Conservation (phyloP, 2,113 vertebrate genomes). For the Pygathrix nemaeus region DNA sequence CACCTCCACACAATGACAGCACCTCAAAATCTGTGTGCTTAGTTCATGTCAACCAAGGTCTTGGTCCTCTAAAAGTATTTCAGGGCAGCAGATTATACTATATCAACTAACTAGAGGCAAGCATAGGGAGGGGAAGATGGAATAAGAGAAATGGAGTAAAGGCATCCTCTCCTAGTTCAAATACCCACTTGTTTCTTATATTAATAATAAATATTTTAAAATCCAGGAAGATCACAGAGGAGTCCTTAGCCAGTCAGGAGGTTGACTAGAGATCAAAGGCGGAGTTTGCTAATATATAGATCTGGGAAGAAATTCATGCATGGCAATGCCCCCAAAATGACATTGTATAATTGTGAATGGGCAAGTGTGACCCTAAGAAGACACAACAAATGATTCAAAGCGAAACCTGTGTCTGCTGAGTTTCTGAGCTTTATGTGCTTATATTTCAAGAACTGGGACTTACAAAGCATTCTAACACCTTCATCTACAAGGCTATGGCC, state of each 20-base stretch:
- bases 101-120: constrained; percentile 6
- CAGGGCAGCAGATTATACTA: background rate
- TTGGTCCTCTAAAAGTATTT: background rate
- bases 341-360: constrained; percentile 47
- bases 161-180: background rate
- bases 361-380: constrained; percentile 72
- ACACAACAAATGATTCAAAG: constrained; percentile 73
- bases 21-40: background rate
- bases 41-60: background rate
- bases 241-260: constrained; percentile 61
- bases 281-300: constrained; percentile 79
- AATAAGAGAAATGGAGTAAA: background rate
- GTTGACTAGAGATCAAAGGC: constrained; percentile 81
- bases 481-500: constrained; percentile 79
- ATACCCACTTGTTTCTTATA: constrained; percentile 45
- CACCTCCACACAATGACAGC: background rate
- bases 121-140: background rate
- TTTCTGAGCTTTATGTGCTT: constrained; percentile 71
- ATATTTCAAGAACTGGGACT: constrained; percentile 60
- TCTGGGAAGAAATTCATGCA: constrained; percentile 62
- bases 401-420: background rate
- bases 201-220: constrained; percentile 75
- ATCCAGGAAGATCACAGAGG: constrained; percentile 75
- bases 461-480: constrained; percentile 74
- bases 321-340: constrained; percentile 67